Conservation (phyloP, 2,113 vertebrate genomes). For the Dipodomys merriami region DNA sequence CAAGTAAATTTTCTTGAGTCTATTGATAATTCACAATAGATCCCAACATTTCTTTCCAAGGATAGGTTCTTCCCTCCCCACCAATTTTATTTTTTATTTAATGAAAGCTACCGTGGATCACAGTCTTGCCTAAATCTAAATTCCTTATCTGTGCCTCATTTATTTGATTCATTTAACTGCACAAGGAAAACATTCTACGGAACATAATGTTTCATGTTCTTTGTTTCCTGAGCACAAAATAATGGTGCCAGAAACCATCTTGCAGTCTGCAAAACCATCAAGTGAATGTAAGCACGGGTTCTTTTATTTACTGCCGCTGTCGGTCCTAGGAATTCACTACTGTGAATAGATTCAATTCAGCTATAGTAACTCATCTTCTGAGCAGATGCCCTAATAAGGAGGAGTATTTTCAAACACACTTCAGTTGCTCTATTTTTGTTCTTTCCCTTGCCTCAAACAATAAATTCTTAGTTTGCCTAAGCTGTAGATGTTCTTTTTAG, state of each 20-base stretch:
- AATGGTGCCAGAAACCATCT: constrained; percentile 76
- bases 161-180: constrained; percentile 50
- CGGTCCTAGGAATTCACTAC: constrained; percentile 82
- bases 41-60: background rate
- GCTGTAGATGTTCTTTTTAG: constrained; percentile 34
- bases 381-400: constrained; percentile 88
- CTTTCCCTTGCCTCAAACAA: constrained; percentile 75
- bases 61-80: background rate
- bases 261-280: constrained; percentile 78
- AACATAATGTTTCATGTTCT: constrained; percentile 65
- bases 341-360: constrained; percentile 82
- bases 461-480: constrained; percentile 65
- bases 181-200: constrained; percentile 4
- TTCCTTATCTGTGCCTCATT: background rate
- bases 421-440: constrained; percentile 70
- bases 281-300: constrained; percentile 83
- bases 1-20: background rate
- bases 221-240: constrained; percentile 77
- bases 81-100: constrained; percentile 25
- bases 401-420: constrained; percentile 83
- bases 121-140: constrained; percentile 36
- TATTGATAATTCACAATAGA: constrained; percentile 1
- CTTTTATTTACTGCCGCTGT: constrained; percentile 84
- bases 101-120: background rate
- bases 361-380: constrained; percentile 83